These are phyloP conservation scores for Metopia argyrocephala DNA, from an alignment of 2,888 invertebrate genomes.

Conservation along the genomic window DNA sequence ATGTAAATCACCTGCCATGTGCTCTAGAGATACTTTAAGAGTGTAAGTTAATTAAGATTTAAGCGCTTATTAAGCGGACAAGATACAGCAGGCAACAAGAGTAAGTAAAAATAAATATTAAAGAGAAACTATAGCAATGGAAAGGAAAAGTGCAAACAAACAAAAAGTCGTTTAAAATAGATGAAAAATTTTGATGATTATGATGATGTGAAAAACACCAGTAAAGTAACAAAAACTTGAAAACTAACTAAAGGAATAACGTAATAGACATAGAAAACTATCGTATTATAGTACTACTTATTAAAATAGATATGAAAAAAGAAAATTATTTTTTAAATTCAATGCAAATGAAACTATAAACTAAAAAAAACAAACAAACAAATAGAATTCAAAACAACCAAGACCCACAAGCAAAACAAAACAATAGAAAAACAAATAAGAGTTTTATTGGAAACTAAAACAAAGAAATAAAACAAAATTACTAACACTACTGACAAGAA, in stretches of 20 bases:
- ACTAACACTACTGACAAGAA: neutral
- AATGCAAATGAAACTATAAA: too few relatives aligned
- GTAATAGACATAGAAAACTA: neutral
- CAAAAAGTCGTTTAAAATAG: slow-evolving; percentile 45
- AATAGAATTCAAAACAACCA: slow-evolving; percentile 32
- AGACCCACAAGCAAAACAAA: slow-evolving; percentile 25
- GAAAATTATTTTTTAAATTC: slow-evolving; percentile 52
- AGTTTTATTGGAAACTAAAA: slow-evolving; percentile 7
- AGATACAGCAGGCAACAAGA: neutral
- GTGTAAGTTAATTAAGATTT: slow-evolving; percentile 65
- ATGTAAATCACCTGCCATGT: slow-evolving; percentile 68
- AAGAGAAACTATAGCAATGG: neutral
- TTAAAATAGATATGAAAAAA: neutral
- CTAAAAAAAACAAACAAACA: slow-evolving; percentile 34
- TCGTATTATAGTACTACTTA: slow-evolving; percentile 43
- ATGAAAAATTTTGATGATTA: slow-evolving; percentile 15
- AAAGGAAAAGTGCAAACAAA: slow-evolving; percentile 44
- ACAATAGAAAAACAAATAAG: slow-evolving; percentile 34
- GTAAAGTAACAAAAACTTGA: slow-evolving; percentile 55
- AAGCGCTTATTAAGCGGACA: neutral
- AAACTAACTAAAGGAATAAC: slow-evolving; percentile 32
- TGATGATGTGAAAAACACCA: slow-evolving; percentile 51
- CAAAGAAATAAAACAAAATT: neutral
- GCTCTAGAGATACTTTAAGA: slow-evolving; percentile 69
- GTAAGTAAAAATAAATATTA: neutral